These are phyloP conservation scores for Sciurus vulgaris DNA, from an alignment of 2,797 vertebrate genomes.

Conservation along the genomic window DNA sequence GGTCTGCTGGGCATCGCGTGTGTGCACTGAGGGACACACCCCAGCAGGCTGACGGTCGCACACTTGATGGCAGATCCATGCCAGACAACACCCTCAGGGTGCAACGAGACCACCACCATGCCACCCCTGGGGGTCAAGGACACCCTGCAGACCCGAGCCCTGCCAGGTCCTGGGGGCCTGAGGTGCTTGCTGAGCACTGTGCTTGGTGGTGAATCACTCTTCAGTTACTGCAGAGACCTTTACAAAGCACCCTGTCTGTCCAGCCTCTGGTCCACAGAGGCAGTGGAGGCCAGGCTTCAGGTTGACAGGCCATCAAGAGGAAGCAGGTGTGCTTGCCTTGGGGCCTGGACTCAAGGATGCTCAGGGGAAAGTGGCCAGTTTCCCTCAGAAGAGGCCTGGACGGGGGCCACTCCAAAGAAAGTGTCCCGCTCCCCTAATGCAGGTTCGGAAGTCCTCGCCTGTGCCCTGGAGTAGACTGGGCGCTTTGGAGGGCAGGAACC, in stretches of 20 bases:
- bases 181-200: neutral
- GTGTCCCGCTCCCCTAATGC: fast-evolving
- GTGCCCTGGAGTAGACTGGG: neutral
- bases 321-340: neutral
- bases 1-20: fast-evolving
- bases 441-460: fast-evolving
- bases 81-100: fast-evolving
- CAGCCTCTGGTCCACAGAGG: neutral
- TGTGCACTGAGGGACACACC: neutral
- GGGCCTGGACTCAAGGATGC: neutral
- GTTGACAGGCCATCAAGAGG: neutral
- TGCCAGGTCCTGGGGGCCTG: neutral
- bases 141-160: neutral
- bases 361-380: neutral
- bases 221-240: neutral
- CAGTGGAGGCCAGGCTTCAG: neutral
- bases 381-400: neutral
- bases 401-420: neutral
- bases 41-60: fast-evolving
- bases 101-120: fast-evolving
- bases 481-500: neutral
- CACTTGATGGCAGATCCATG: fast-evolving
- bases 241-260: neutral
- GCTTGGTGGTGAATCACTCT: neutral
- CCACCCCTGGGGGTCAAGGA: fast-evolving